phyloP scores from a whole-genome alignment of 1,140 invertebrate genomes.

The Chymomyza costata region DNA sequence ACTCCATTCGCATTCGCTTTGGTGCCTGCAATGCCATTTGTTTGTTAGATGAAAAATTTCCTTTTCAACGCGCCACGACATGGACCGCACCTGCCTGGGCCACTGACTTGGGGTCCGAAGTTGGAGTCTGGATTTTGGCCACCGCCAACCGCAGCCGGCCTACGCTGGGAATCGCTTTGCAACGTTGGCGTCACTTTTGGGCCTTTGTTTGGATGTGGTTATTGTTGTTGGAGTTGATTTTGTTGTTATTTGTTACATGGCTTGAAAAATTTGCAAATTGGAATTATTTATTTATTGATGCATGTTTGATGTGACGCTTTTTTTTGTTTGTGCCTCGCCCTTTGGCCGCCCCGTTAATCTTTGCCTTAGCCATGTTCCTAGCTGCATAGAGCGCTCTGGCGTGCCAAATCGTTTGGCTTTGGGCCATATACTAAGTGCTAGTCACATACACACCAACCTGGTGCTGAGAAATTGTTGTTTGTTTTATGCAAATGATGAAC shows the following conservation, averaged over 20 bases:
- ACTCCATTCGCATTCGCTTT: constrained; percentile 27
- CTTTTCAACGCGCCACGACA: constrained; percentile 50
- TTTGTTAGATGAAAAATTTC: constrained; percentile 62
- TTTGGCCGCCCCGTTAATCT: no score
- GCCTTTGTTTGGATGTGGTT: constrained; percentile 30
- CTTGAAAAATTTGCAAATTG: constrained; percentile 67
- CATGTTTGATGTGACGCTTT: constrained; percentile 70
- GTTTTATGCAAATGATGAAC: constrained; percentile 66
- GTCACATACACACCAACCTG: constrained; percentile 28
- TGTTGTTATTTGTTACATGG: neutral
- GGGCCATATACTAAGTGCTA: constrained; percentile 51
- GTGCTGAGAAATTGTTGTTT: constrained; percentile 66
- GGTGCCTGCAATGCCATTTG: constrained; percentile 32
- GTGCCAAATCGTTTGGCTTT: constrained; percentile 60
- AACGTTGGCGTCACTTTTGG: constrained; percentile 7
- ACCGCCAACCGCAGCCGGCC: constrained; percentile 16
- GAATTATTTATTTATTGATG: constrained; percentile 67
- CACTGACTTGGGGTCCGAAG: no score
- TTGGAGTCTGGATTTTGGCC: no score
- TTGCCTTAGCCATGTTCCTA: constrained; percentile 1
- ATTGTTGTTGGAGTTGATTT: constrained; percentile 41
- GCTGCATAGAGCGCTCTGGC: constrained; percentile 21
- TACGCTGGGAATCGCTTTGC: constrained; percentile 1
- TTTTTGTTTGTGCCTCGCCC: constrained; percentile 3
- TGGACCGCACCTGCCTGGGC: constrained; percentile 34